Base-by-base conservation (phyloP, 1,140 invertebrate species). In the Lepidurus couesii region DNA sequence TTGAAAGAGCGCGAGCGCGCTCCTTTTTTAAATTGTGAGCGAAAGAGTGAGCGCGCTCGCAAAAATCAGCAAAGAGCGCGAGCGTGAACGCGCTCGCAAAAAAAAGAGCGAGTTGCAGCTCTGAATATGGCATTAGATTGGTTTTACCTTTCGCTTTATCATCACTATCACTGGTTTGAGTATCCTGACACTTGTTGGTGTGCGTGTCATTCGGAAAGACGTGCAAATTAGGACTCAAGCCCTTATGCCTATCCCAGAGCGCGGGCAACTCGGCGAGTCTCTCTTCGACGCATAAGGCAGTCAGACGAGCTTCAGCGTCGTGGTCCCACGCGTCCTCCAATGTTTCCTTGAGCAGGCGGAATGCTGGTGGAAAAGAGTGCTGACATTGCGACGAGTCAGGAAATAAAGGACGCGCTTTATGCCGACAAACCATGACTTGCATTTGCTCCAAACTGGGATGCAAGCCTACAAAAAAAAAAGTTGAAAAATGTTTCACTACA, bases 251-350 rank as follows among this genome's bases (percentile, higher is more conserved):
- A n/a, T 86, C 84, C 87, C 87, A 88, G 6, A 87, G 79, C 8
- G 80, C 81, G 21, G 92, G 90, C 75, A 95, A 85, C 83, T 96
- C 93, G 34, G 89, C 86, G 81, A 96, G 88, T 43, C 95, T 87
- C 84, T 96, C 95, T 82, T 95, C 92, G 9, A 96, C 94, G 85
- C 95, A 96, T 8, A 96, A 87, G 2, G 95, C 92, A 11, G 95
- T 96, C 45, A 97, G 86, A 80, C 95, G 89, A 8, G 95, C 95
- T 83, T 97, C 95, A 0, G 95, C 93, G 85, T 97, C 95, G 79
- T 95, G 91, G 85, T 97, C 95, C 94, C 95, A 97, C 86, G 94
- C 97, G 83, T 97, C 95, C 84, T 96, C 94, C 81, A 96, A 93
- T 0, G 95, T 97, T 86, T 96, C 94, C 79, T 89, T 89, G 45